Evolutionary conservation across 2,113 vertebrate species (phyloP), one percentile per base, ranked within the genome.

Genomic region (Edolisoma coerulescens): DNA sequence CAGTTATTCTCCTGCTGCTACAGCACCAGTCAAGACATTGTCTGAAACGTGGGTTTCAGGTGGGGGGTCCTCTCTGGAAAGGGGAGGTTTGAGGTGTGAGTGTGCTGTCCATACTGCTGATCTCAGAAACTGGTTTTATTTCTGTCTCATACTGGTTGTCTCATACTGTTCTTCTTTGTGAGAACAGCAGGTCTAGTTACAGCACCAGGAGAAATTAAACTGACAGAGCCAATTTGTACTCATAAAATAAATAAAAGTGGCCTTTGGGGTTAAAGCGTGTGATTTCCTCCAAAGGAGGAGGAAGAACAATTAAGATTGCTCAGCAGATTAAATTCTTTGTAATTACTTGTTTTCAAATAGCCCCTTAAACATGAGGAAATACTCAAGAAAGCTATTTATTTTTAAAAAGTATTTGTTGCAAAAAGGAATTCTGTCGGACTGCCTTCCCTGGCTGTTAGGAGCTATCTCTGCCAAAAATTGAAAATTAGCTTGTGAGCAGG

Each of bases 221-320:
- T 63, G 65, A 37, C 85, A 60, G 52, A 59, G 22, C 41, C 50
- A 37, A 87, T 92, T 90, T 92, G 57, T 96, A 88, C 88, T 69
- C 18, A 20, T 94, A 82, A 96, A 87, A 95, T 90, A 96, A 90
- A 81, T 47, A 94, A 70, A 96, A 89, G 21, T 74, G 56, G 57
- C 35, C 63, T 90, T 78, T 84, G 65, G 45, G 47, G 86, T 71
- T 90, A 53, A 84, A 80, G 64, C 1, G 2, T 82, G n/a, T 49
- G 42, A 37, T 75, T 83, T 95, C 17, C 10, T 11, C 1, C 0
- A 32, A 80, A 60, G 57, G 7, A 78, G 59, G 41, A 76, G 71
- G 87, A 79, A 45, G 50, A 64, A 70, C 76, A 39, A 60, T 41
- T 27, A 87, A 93, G 85, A 82, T 68, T 57, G 7, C 50, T 87